Evolutionary conservation across 35 echinoderm and acorn worm species (phyloP).

Genomic region (Anneissia japonica): DNA sequence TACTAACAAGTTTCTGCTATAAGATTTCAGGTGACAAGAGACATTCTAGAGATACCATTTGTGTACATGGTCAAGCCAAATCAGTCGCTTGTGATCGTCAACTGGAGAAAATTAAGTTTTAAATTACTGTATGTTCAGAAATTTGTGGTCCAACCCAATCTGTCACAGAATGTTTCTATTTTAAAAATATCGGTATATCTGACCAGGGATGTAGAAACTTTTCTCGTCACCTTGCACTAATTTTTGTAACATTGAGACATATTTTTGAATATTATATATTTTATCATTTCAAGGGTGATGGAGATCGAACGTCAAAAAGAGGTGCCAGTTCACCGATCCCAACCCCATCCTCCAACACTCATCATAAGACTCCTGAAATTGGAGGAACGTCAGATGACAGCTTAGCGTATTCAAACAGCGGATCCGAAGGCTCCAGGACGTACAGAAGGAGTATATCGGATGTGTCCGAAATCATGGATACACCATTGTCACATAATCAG

Average conservation of each 20-base stretch:
- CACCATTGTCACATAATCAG: not conserved
- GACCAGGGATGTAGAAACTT: too few relatives aligned
- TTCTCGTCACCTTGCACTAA: constrained; percentile 25
- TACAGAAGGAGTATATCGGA: not conserved
- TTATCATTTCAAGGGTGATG: not conserved
- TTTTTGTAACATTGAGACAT: constrained; percentile 51
- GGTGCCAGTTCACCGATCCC: not conserved
- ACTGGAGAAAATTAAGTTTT: too few relatives aligned
- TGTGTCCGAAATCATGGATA: not conserved
- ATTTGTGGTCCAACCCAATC: too few relatives aligned
- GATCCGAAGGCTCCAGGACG: not conserved
- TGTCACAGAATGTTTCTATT: too few relatives aligned
- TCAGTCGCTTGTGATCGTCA: too few relatives aligned
- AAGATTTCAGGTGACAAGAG: too few relatives aligned
- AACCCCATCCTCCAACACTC: not conserved
- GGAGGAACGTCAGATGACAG: not conserved
- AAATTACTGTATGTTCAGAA: too few relatives aligned
- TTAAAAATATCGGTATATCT: too few relatives aligned
- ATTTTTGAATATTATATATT: too few relatives aligned
- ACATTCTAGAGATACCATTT: too few relatives aligned
- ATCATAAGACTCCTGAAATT: not conserved
- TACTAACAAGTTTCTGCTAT: too few relatives aligned
- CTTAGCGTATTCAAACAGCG: not conserved
- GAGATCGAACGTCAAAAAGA: not conserved
- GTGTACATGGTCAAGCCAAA: too few relatives aligned